Conservation (phyloP, 2,888 invertebrate genomes). For the Iselma pallidipennis region DNA sequence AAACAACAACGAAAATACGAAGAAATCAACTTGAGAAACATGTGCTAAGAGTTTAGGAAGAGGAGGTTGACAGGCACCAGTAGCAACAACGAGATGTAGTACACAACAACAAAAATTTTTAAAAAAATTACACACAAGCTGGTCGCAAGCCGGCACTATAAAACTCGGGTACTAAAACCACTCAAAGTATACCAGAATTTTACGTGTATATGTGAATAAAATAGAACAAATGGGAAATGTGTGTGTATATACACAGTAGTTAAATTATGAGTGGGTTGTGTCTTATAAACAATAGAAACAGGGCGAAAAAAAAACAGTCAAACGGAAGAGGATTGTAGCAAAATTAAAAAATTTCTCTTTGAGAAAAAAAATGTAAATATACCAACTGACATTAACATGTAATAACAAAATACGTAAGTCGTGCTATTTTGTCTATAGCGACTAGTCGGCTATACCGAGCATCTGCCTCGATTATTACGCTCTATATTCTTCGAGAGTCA, state of each 20-base stretch:
- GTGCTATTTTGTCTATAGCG: too few relatives aligned
- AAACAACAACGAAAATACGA: background rate
- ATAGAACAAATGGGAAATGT: slow-evolving; percentile 19
- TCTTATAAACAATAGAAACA: background rate
- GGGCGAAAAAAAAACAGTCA: background rate
- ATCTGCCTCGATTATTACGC: too few relatives aligned
- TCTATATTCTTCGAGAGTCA: background rate
- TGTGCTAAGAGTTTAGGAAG: slow-evolving; percentile 17
- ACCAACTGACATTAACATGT: too few relatives aligned
- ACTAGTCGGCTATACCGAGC: too few relatives aligned
- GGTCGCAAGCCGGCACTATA: slow-evolving; percentile 46
- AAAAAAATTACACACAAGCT: slow-evolving; percentile 34
- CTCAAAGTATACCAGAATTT: slow-evolving; percentile 29
- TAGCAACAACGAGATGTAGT: too few relatives aligned
- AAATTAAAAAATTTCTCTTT: too few relatives aligned
- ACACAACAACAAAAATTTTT: too few relatives aligned
- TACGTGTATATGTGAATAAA: slow-evolving; percentile 29
- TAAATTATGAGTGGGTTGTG: background rate
- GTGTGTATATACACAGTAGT: background rate
- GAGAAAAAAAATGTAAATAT: too few relatives aligned
- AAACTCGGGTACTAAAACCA: slow-evolving; percentile 36
- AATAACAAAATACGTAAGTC: too few relatives aligned
- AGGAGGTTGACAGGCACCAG: too few relatives aligned
- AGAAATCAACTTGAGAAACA: slow-evolving; percentile 11
- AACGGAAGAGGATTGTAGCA: too few relatives aligned